Percentiles rank a stretch among this genome's conserved stretches.
phyloP scores from a whole-genome alignment of 2,888 invertebrate genomes.

The Agriopis leucophaearia region DNA sequence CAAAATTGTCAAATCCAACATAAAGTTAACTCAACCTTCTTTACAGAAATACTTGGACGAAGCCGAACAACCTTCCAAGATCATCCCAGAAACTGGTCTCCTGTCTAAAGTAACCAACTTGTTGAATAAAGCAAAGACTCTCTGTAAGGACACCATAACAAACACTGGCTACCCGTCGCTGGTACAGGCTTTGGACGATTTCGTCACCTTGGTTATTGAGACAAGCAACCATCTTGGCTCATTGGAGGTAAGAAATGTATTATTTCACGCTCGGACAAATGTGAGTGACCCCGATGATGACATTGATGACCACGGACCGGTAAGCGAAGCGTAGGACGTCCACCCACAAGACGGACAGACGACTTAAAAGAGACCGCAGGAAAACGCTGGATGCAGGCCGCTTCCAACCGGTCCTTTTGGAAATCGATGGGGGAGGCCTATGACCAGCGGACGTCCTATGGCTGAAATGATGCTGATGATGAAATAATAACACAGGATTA shows the following conservation, averaged over 20 bases:
- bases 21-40: neutral
- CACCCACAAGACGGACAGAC: too few species aligned
- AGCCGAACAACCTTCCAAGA: conserved; percentile 62
- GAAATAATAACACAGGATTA: too few species aligned
- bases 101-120: conserved; percentile 73
- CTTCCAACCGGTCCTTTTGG: too few species aligned
- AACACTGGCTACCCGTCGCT: conserved; percentile 86
- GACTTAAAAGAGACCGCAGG: too few species aligned
- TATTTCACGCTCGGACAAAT: too few species aligned
- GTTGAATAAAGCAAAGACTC: conserved; percentile 87
- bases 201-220: conserved; percentile 89
- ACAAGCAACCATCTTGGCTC: conserved; percentile 89
- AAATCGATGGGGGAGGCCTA: too few species aligned
- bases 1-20: conserved; percentile 7
- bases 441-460: too few species aligned
- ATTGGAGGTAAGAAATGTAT: conserved; percentile 81
- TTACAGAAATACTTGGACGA: conserved; percentile 78
- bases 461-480: too few species aligned
- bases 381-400: too few species aligned
- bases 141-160: conserved; percentile 88
- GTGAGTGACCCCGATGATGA: too few species aligned
- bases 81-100: conserved; percentile 66
- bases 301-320: too few species aligned
- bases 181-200: conserved; percentile 88
- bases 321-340: too few species aligned